These are phyloP conservation scores for Geophilus truncorum DNA, from an alignment of 2,888 invertebrate species.

Conservation along the genomic window DNA sequence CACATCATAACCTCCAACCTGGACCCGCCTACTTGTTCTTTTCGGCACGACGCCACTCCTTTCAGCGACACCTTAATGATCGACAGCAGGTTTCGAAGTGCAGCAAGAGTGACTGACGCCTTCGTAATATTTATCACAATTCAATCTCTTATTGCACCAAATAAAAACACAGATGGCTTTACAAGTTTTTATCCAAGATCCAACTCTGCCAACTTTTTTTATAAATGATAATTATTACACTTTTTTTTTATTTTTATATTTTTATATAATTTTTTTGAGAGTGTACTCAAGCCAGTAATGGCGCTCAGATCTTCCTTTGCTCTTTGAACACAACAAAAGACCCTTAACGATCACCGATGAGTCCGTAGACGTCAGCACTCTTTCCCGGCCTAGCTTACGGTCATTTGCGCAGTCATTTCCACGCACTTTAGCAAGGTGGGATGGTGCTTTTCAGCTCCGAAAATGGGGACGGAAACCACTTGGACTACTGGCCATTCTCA, in stretches of 20 bases:
- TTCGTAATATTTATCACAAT: not conserved
- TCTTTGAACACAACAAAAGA: constrained; percentile 17
- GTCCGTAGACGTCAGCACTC: not conserved
- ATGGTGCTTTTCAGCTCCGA: not conserved
- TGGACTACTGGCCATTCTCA: constrained; percentile 20
- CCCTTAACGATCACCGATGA: constrained; percentile 7
- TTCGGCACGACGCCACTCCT: not conserved
- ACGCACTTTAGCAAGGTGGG: constrained; percentile 7
- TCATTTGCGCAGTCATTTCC: constrained; percentile 22
- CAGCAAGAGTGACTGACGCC: constrained; percentile 1
- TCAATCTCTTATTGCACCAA: not conserved
- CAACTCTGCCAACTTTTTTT: constrained; percentile 1
- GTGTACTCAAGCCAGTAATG: not conserved
- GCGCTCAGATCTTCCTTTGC: not conserved
- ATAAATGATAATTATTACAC: not conserved
- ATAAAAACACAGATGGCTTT: not conserved
- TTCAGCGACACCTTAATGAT: constrained; percentile 14
- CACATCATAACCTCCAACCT: not conserved
- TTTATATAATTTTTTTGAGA: not conserved
- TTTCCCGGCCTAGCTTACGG: not conserved
- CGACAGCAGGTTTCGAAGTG: not conserved
- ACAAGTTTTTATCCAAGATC: no score
- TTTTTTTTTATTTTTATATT: not conserved
- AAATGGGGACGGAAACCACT: constrained; percentile 27
- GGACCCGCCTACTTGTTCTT: constrained; percentile 6